These are phyloP conservation scores for Gadus chalcogrammus DNA, from an alignment of 2,113 vertebrate genomes.

Conservation along the genomic window DNA sequence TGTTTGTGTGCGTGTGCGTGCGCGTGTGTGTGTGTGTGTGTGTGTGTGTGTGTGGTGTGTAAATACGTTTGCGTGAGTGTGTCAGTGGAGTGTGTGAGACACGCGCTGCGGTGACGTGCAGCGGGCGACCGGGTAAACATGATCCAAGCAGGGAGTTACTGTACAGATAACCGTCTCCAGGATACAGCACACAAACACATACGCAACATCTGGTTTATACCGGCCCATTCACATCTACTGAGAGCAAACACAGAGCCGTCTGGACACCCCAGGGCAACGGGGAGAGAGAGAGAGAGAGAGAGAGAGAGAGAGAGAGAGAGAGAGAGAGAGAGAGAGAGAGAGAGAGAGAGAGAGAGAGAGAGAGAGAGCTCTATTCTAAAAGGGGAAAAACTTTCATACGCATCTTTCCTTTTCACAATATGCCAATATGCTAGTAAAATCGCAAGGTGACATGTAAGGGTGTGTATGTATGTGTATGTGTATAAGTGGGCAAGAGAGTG, in stretches of 20 bases:
- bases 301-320: no score
- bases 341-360: neutral
- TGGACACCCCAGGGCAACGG: neutral
- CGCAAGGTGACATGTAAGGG: neutral
- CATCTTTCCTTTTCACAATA: no score
- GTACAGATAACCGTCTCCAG: conserved; percentile 29
- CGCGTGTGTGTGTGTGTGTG: no score
- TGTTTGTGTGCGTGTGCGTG: no score
- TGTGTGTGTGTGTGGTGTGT: neutral
- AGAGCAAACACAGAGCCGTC: conserved; percentile 19
- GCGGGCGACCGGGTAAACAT: conserved; percentile 16
- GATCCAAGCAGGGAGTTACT: conserved; percentile 19
- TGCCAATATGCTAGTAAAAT: neutral
- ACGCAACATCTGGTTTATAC: conserved; percentile 32
- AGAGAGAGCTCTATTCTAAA: neutral
- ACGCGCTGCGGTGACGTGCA: conserved; percentile 5
- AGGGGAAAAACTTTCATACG: neutral
- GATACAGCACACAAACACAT: conserved; percentile 33
- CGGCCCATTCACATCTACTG: conserved; percentile 22
- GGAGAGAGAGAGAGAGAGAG: neutral
- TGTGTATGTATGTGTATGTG: conserved; percentile 2
- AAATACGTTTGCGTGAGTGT: neutral
- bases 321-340: no score
- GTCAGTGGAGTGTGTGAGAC: neutral
- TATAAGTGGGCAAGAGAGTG: neutral